A percentile compares a stretch with the other conserved stretches of the same genome.
Evolutionary conservation across 2,113 vertebrate species (phyloP).

Genomic region (Amphilophus citrinellus): DNA sequence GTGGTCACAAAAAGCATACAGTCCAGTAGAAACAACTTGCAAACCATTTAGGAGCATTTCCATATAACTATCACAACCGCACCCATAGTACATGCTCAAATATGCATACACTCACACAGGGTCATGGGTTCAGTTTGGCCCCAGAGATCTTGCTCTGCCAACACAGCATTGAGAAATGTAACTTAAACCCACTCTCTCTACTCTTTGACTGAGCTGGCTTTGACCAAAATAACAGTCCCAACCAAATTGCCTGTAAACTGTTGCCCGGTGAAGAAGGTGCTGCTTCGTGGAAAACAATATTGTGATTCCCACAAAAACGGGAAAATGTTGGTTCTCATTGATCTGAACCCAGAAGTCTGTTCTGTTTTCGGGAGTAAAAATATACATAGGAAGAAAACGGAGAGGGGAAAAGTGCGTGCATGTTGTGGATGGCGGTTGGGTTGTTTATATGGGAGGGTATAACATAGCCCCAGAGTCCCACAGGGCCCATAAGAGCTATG

Average conservation of each 20-base stretch:
- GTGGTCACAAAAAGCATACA: neutral
- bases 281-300: conserved; percentile 68
- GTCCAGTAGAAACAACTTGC: neutral
- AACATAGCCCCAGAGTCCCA: conserved; percentile 67
- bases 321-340: conserved; percentile 28
- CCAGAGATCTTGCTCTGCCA: conserved; percentile 43
- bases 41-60: conserved; percentile 9
- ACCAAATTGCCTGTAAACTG: conserved; percentile 61
- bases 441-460: conserved; percentile 78
- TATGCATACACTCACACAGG: conserved; percentile 16
- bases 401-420: conserved; percentile 44
- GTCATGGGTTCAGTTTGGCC: conserved; percentile 50
- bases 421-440: conserved; percentile 65
- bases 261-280: conserved; percentile 51
- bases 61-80: neutral
- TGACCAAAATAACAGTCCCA: conserved; percentile 69
- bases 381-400: conserved; percentile 63
- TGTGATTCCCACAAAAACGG: conserved; percentile 64
- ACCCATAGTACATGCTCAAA: neutral
- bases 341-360: conserved; percentile 55
- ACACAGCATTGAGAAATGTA: conserved; percentile 50
- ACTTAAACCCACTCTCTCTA: conserved; percentile 44
- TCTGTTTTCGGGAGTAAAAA: conserved; percentile 62
- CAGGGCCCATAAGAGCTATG: conserved; percentile 58
- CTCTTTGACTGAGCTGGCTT: conserved; percentile 54